Percentiles rank a stretch among this genome's conserved stretches.
Evolutionary conservation across 2,113 vertebrate genomes (phyloP).

Genomic region (Heterotilapia buettikoferi): DNA sequence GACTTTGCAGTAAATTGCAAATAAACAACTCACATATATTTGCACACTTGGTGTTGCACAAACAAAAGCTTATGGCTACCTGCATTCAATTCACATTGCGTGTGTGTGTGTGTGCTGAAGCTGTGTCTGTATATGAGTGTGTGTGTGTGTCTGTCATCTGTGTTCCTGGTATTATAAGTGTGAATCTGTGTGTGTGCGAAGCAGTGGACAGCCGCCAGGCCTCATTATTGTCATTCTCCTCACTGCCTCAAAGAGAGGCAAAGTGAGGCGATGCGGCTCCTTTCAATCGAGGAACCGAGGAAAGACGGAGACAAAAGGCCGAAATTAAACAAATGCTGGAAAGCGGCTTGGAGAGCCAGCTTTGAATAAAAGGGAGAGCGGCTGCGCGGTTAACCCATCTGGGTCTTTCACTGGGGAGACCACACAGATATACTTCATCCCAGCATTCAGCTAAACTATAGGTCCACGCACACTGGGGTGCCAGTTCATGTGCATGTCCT

Average conservation of each 20-base stretch:
- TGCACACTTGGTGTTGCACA: constrained; percentile 43
- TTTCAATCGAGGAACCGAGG: constrained; percentile 62
- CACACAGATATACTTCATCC: constrained; percentile 67
- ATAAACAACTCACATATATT: constrained; percentile 36
- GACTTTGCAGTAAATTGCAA: constrained; percentile 39
- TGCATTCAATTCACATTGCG: constrained; percentile 54
- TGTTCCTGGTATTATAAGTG: constrained; percentile 47
- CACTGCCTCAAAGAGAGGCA: constrained; percentile 67
- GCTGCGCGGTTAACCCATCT: constrained; percentile 60
- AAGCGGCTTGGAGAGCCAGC: constrained; percentile 68
- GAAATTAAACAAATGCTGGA: constrained; percentile 73
- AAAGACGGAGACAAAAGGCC: constrained; percentile 62
- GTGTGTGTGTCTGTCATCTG: neutral
- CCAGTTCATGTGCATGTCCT: constrained; percentile 27
- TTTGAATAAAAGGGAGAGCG: constrained; percentile 61
- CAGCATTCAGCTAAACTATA: constrained; percentile 44
- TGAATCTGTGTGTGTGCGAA: constrained; percentile 58
- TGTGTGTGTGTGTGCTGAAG: neutral
- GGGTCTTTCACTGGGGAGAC: constrained; percentile 66
- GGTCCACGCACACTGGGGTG: constrained; percentile 38
- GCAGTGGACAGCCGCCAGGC: constrained; percentile 69
- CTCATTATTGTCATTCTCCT: constrained; percentile 78
- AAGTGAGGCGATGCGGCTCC: constrained; percentile 62
- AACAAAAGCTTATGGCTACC: constrained; percentile 68
- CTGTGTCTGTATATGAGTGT: neutral